Percentiles rank a stretch among this genome's conserved stretches.
Conservation (phyloP, 2,113 vertebrate genomes). For the Dendrocopos noguchii region DNA sequence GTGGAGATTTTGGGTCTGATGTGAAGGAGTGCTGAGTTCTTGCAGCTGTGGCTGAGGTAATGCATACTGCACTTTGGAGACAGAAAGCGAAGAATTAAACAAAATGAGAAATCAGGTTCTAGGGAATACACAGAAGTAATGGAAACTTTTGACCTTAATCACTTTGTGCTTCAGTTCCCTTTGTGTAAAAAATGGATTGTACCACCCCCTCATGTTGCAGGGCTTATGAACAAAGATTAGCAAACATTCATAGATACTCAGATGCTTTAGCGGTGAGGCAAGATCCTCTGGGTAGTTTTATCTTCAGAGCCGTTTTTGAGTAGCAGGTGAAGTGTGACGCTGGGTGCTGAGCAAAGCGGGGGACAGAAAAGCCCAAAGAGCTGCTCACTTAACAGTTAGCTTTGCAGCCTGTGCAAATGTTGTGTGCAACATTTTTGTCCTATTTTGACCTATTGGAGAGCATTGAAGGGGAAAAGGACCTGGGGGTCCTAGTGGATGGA, state of each 20-base stretch:
- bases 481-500: too few relatives aligned
- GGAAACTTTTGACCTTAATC: conserved; percentile 67
- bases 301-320: not conserved
- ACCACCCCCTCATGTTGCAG: conserved; percentile 44
- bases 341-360: not conserved
- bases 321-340: not conserved
- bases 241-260: not conserved
- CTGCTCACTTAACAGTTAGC: not conserved
- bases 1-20: conserved; percentile 1
- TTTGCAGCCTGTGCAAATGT: not conserved
- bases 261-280: not conserved
- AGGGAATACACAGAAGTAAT: conserved; percentile 17
- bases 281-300: not conserved
- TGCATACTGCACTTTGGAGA: not conserved
- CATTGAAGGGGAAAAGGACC: too few relatives aligned
- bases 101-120: conserved; percentile 29
- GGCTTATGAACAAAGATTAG: not conserved
- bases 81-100: conserved; percentile 33
- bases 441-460: not conserved
- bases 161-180: conserved; percentile 26
- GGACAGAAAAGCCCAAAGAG: not conserved
- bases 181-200: conserved; percentile 36
- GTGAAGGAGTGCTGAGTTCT: not conserved
- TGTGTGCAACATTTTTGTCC: fast-evolving
- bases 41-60: conserved; percentile 42